A percentile compares a stretch with the other conserved stretches of the same genome.
phyloP scores from a whole-genome alignment of 2,888 invertebrate genomes.

The Bellardia pandia region DNA sequence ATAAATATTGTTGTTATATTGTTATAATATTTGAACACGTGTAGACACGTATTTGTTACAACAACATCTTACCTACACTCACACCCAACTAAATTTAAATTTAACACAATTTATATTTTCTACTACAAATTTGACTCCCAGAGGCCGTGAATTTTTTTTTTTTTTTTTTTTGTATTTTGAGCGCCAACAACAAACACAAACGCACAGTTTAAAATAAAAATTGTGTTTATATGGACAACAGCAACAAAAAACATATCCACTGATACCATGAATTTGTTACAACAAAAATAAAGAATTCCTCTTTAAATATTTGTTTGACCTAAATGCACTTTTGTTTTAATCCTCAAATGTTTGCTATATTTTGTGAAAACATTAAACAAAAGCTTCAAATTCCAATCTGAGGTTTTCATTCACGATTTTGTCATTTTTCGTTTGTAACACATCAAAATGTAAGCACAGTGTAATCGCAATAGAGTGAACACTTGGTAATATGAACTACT shows the following conservation, averaged over 20 bases:
- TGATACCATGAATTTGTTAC: constrained; percentile 17
- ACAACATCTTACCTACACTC: neutral
- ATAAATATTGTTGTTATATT: neutral
- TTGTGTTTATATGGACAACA: neutral
- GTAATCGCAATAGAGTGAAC: too few species aligned
- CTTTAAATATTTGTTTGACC: constrained; percentile 34
- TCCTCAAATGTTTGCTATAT: constrained; percentile 10
- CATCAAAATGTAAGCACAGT: too few species aligned
- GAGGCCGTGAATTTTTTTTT: neutral
- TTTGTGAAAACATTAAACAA: too few species aligned
- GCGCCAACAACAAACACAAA: constrained; percentile 1
- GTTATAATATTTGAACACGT: neutral
- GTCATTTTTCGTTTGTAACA: too few species aligned
- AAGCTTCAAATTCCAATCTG: too few species aligned
- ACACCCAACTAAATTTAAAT: neutral
- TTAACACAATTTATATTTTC: neutral
- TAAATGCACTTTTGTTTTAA: constrained; percentile 38
- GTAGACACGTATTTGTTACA: neutral
- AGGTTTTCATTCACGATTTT: too few species aligned
- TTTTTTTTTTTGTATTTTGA: too few species aligned
- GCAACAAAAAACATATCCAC: neutral
- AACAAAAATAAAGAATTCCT: constrained; percentile 8
- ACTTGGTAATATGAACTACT: too few species aligned
- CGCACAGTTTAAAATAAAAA: neutral
- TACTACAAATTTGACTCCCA: neutral